Percentiles rank a stretch among this genome's conserved stretches.
These are phyloP conservation scores for Eremophila alpestris DNA, from an alignment of 2,797 vertebrate genomes.

Conservation along the genomic window DNA sequence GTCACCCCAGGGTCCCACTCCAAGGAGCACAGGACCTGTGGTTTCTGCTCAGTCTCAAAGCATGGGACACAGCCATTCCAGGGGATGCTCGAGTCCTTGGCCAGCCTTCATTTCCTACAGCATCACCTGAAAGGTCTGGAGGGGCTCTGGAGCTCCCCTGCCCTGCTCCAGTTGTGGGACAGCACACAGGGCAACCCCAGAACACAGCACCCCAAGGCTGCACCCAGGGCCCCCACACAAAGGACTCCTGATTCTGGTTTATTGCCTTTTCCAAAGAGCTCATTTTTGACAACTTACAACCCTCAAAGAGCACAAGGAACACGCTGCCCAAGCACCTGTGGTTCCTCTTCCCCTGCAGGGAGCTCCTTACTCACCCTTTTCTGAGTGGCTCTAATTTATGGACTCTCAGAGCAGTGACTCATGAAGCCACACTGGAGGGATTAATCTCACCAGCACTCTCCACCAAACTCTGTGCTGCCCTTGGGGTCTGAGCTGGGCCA, in stretches of 20 bases:
- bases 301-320: not conserved
- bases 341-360: not conserved
- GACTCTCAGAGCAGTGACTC: not conserved
- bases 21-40: fast-evolving
- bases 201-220: not conserved
- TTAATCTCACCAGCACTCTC: not conserved
- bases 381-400: not conserved
- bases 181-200: fast-evolving
- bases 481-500: not conserved
- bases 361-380: not conserved
- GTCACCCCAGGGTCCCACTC: fast-evolving
- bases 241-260: not conserved
- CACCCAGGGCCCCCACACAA: not conserved
- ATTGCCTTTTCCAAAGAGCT: not conserved
- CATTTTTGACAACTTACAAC: not conserved
- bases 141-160: not conserved
- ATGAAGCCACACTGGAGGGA: fast-evolving
- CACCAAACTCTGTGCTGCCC: not conserved
- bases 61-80: fast-evolving
- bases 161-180: not conserved
- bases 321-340: not conserved
- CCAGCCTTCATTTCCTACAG: not conserved
- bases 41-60: not conserved
- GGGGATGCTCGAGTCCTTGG: not conserved
- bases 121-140: not conserved